Evolutionary conservation across 2,113 vertebrate genomes (phyloP).

Genomic region (Percopsis transmontana): DNA sequence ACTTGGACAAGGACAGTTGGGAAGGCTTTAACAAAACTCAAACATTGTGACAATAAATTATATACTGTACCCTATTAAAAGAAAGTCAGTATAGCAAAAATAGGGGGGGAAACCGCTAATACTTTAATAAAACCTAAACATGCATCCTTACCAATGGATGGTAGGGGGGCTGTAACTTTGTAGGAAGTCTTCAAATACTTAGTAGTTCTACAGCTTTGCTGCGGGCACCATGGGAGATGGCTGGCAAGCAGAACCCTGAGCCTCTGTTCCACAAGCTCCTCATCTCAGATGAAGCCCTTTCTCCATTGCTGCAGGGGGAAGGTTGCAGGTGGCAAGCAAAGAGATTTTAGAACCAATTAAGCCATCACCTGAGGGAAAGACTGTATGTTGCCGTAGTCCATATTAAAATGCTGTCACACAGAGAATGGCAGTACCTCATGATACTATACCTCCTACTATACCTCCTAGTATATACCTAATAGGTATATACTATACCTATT

Average conservation of each 20-base stretch:
- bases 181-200: conserved; percentile 49
- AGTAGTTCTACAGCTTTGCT: conserved; percentile 43
- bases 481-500: background rate
- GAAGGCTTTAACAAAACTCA: conserved; percentile 2
- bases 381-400: background rate
- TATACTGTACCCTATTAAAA: background rate
- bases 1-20: conserved; percentile 20
- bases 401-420: conserved; percentile 2
- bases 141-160: conserved; percentile 33
- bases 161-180: conserved; percentile 22
- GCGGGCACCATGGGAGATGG: conserved; percentile 28
- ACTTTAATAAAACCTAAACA: conserved; percentile 28
- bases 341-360: conserved; percentile 24
- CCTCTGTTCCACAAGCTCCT: conserved; percentile 40
- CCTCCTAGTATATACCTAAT: background rate
- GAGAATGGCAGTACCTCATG: background rate
- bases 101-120: background rate
- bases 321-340: conserved; percentile 41
- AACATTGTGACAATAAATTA: conserved; percentile 16
- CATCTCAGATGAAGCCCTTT: conserved; percentile 31
- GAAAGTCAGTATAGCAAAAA: background rate
- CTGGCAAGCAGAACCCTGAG: conserved; percentile 36
- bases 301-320: conserved; percentile 19
- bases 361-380: conserved; percentile 17
- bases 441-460: too few relatives aligned